These are phyloP conservation scores for Papilio polyxenes DNA, from an alignment of 1,140 invertebrate species.

Conservation along the genomic window DNA sequence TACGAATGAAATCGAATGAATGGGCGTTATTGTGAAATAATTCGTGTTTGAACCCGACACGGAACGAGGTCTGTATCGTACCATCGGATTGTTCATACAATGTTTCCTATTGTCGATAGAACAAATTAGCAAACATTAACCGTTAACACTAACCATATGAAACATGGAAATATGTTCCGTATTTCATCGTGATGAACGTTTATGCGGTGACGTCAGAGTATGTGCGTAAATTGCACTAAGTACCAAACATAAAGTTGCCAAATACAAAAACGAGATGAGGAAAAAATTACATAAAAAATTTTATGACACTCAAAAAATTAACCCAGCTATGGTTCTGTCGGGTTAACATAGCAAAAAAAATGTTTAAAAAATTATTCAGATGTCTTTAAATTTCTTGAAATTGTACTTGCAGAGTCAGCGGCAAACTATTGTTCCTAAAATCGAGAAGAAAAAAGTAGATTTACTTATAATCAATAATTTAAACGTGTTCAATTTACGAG, in stretches of 20 bases:
- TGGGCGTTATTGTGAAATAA: slow-evolving; percentile 29
- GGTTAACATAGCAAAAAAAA: no score
- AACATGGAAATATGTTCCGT: slow-evolving; percentile 2
- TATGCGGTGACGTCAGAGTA: background rate
- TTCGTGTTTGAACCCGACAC: slow-evolving; percentile 34
- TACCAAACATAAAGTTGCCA: background rate
- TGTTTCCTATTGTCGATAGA: slow-evolving; percentile 22
- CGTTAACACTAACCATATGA: no score
- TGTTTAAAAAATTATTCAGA: no score
- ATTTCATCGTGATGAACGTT: slow-evolving; percentile 5
- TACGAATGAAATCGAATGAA: slow-evolving; percentile 30
- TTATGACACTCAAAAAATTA: background rate
- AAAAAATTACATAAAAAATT: background rate
- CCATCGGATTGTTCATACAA: slow-evolving; percentile 32
- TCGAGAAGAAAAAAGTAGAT: no score
- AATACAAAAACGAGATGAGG: background rate
- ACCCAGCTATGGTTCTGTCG: no score
- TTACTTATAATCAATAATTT: no score
- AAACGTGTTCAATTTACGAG: background rate
- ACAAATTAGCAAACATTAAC: slow-evolving; percentile 30
- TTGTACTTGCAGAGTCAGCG: no score
- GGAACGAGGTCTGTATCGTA: slow-evolving; percentile 20
- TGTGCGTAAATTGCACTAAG: background rate
- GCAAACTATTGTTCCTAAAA: no score
- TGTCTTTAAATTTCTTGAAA: no score